Conservation (phyloP, 2,797 vertebrate species). For the Lepus townsendii region DNA sequence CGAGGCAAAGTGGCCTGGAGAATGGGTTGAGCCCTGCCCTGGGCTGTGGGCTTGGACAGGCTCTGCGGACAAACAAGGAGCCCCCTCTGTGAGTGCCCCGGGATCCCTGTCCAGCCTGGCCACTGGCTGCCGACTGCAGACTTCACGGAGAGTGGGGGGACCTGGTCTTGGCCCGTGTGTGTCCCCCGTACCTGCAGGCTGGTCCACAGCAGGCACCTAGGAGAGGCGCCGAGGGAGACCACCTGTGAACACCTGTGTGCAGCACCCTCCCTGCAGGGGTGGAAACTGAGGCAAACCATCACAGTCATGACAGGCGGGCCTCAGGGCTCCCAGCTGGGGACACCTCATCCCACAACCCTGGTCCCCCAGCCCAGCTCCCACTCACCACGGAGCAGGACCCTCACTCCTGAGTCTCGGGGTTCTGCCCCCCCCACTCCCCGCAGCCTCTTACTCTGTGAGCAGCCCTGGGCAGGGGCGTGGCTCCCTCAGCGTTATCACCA, state of each 20-base stretch:
- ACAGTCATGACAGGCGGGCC: neutral
- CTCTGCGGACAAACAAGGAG: neutral
- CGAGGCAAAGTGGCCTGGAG: neutral
- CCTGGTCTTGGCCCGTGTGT: neutral
- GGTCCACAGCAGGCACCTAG: neutral
- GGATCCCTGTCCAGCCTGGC: neutral
- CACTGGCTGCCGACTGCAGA: neutral
- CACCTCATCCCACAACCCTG: neutral
- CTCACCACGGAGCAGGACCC: neutral
- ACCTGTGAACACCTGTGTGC: neutral
- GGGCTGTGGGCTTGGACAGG: neutral
- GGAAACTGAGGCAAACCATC: neutral
- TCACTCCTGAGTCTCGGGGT: neutral
- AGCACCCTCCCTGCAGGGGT: neutral
- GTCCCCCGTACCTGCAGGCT: neutral
- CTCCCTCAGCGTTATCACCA: neutral
- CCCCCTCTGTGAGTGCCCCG: neutral
- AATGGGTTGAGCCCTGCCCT: rapidly evolving
- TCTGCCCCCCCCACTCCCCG: too few relatives aligned
- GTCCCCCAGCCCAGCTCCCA: neutral
- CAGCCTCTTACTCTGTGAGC: neutral
- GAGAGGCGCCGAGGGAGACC: neutral
- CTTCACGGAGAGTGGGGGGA: neutral
- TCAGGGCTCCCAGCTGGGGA: neutral
- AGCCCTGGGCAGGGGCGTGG: neutral